phyloP scores from a whole-genome alignment of 2,888 invertebrate species.

The Carcina quercana region DNA sequence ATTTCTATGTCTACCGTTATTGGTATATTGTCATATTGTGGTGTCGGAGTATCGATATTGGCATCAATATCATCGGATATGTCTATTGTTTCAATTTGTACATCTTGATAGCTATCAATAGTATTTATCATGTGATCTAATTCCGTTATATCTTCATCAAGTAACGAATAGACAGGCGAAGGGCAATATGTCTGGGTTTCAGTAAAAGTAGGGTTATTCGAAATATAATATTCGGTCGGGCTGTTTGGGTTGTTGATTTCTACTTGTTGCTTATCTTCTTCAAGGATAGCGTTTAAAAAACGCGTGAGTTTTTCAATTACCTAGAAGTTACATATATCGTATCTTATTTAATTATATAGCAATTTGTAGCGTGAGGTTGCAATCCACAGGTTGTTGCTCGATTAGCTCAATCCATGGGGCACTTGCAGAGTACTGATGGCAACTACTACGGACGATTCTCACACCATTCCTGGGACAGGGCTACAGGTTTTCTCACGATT shows the following conservation, averaged over 20 bases:
- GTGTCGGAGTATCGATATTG: background rate
- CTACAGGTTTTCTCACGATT: too few species aligned
- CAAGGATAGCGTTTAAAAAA: too few species aligned
- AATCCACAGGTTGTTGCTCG: too few species aligned
- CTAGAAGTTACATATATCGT: too few species aligned
- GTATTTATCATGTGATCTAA: constrained; percentile 7
- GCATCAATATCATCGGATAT: constrained; percentile 14
- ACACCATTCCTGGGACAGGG: too few species aligned
- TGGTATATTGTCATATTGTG: background rate
- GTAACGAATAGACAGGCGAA: constrained; percentile 31
- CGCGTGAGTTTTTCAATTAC: constrained; percentile 47
- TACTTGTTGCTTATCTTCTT: constrained; percentile 26
- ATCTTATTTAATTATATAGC: too few species aligned
- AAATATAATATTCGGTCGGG: background rate
- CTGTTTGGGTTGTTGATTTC: background rate
- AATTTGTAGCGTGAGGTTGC: too few species aligned
- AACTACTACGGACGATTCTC: too few species aligned
- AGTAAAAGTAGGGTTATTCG: background rate
- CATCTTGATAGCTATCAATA: constrained; percentile 1
- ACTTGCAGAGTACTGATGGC: too few species aligned
- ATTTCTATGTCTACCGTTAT: constrained; percentile 8
- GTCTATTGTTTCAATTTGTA: constrained; percentile 15
- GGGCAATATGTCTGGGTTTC: background rate
- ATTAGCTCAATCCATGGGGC: too few species aligned
- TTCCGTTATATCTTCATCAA: constrained; percentile 27